These are phyloP conservation scores for Ctenoplectra terminalis DNA, from an alignment of 1,140 invertebrate species.

Conservation along the genomic window DNA sequence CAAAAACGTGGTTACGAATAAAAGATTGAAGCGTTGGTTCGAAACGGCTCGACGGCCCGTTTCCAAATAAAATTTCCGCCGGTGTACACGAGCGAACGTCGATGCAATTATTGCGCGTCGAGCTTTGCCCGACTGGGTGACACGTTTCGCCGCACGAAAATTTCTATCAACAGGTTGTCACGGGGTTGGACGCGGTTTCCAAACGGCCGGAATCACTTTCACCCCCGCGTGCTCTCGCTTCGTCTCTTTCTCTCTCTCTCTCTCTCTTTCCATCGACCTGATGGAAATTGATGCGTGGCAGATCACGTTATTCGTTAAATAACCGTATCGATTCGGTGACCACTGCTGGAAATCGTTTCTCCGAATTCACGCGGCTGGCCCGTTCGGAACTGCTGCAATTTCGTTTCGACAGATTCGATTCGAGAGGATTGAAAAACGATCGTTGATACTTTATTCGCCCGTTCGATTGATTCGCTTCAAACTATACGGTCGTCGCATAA, in stretches of 20 bases:
- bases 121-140: conserved; percentile 20
- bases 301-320: conserved; percentile 48
- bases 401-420: conserved; percentile 1
- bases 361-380: not conserved
- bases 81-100: conserved; percentile 2
- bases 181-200: conserved; percentile 57
- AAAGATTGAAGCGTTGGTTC: conserved; percentile 6
- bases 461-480: no score
- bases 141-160: conserved; percentile 62
- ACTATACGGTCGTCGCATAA: no score
- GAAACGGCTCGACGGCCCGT: not conserved
- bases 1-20: conserved; percentile 12
- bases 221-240: conserved; percentile 12
- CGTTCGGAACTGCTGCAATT: not conserved
- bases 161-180: conserved; percentile 77
- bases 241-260: not conserved
- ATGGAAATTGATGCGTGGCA: conserved; percentile 41
- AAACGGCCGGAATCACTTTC: conserved; percentile 51
- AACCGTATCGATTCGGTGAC: conserved; percentile 39
- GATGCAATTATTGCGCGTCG: conserved; percentile 57
- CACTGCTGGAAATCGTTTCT: conserved; percentile 26
- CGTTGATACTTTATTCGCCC: no score
- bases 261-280: not conserved
- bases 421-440: not conserved
- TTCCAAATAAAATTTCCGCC: conserved; percentile 25